Base-by-base conservation (phyloP, 2,888 invertebrate genomes). In the Trissoscelio sp. region DNA sequence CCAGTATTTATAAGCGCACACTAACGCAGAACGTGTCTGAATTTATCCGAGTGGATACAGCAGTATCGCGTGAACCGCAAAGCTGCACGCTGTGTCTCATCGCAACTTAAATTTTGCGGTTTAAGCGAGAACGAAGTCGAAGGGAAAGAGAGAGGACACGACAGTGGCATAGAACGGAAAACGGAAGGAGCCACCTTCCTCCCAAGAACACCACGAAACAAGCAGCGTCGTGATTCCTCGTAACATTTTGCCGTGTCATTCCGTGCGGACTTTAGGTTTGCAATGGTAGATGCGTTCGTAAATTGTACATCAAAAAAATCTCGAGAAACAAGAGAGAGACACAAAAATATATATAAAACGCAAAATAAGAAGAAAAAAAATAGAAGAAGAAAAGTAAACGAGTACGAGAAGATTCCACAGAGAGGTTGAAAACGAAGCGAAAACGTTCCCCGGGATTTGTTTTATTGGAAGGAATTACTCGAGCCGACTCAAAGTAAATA, bases 71-170 rank as follows among this genome's bases (percentile, higher is more conserved):
- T 18, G 58, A 66, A 66, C 57, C 12, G 31, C 44, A 46, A 34
- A 57, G 34, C 34, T 34, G 42, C 31, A 12, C 53, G 60, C 20
- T 9, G 51, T 51, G 46, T 69, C 24, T 53, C 77, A 42, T 46
- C 44, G 69, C 37, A 34, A 51, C 64, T 75, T 39, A 67, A 75
- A 67, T 53, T 58, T 51, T 51, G 57, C 31, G 67, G 75, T 46
- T 75, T 48, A 48, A 66, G 67, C 64, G 39, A 31, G 34, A 51
- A 44, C 28, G 42, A n/a, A 2, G 31, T 34, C 3, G 18, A 22
- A 18, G 34, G 16, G 14, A 28, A 11, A 28, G 51, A n/a, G 6
- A 22, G 16, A 37, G n/a, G 31, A 34, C 16, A 12, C 1, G 55
- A 12, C 18, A 16, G 28, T 18, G 18, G 12, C 31, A 5, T 39